Evolutionary conservation across 2,797 vertebrate species (phyloP).

Genomic region (Siniperca undulata): DNA sequence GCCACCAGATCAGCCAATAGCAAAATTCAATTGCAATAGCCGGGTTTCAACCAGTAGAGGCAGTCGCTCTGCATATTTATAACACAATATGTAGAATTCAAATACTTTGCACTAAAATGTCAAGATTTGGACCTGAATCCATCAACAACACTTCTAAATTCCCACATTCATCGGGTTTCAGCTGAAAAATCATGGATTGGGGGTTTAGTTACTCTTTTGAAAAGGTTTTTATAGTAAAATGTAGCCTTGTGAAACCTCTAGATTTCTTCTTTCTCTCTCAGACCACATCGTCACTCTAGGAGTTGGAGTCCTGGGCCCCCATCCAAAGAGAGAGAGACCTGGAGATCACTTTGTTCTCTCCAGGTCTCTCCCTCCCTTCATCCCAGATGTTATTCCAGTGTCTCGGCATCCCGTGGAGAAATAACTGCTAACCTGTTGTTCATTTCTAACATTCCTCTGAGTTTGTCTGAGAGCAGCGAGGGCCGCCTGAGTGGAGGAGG

Average conservation of each 20-base stretch:
- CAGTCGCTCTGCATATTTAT: no score
- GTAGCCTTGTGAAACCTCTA: neutral
- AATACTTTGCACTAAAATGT: no score
- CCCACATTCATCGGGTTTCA: no score
- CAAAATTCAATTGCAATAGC: no score
- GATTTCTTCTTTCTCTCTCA: neutral
- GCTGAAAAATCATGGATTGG: no score
- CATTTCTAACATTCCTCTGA: constrained; percentile 45
- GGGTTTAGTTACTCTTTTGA: neutral
- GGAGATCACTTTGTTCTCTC: neutral
- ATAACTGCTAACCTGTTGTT: constrained; percentile 34
- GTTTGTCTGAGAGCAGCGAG: neutral
- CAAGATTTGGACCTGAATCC: no score
- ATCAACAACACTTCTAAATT: no score
- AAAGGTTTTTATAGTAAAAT: neutral
- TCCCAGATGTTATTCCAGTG: constrained; percentile 36
- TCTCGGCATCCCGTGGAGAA: constrained; percentile 18
- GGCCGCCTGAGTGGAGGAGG: neutral
- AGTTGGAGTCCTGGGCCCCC: neutral
- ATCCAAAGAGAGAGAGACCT: constrained; percentile 2
- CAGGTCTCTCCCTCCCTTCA: neutral
- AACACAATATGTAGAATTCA: no score
- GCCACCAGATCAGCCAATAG: no score
- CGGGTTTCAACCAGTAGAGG: no score
- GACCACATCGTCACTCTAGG: neutral